A percentile compares a stretch with the other conserved stretches of the same genome.
Evolutionary conservation across 2,888 invertebrate genomes (phyloP).

Genomic region (Drosophila antonietae): DNA sequence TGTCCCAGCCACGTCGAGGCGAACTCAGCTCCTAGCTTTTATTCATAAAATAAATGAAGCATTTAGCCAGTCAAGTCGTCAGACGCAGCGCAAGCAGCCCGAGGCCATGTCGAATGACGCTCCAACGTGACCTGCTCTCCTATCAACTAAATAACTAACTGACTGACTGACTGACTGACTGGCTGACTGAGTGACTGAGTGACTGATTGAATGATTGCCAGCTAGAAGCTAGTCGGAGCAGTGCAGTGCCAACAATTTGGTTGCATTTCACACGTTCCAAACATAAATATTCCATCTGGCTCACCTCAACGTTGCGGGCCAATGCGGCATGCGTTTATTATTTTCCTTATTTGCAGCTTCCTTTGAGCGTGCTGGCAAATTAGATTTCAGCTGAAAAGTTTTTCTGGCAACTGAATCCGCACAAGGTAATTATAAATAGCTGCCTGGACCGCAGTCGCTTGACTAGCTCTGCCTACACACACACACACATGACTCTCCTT

Average conservation of each 20-base stretch:
- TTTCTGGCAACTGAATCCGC: conserved; percentile 52
- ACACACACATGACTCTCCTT: background rate
- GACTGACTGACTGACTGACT: conserved; percentile 41
- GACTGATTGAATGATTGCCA: conserved; percentile 14
- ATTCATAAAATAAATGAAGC: conserved; percentile 81
- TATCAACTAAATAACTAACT: conserved; percentile 17
- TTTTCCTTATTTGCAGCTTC: conserved; percentile 8
- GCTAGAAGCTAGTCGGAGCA: background rate
- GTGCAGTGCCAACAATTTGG: background rate
- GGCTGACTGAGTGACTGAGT: conserved; percentile 17
- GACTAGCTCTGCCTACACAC: conserved; percentile 38
- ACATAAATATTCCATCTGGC: background rate
- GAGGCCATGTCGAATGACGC: conserved; percentile 31
- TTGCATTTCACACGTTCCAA: background rate
- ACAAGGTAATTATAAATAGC: conserved; percentile 75
- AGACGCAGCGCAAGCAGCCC: conserved; percentile 52
- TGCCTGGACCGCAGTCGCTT: conserved; percentile 55
- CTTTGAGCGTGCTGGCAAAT: conserved; percentile 31
- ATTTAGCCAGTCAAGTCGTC: conserved; percentile 65
- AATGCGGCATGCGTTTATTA: conserved; percentile 18
- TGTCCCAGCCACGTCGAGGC: conserved; percentile 36
- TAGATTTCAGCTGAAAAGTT: conserved; percentile 55
- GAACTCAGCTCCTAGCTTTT: conserved; percentile 47
- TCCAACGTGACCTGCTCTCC: conserved; percentile 20
- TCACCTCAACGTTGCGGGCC: conserved; percentile 7